These are phyloP conservation scores for Gallinago solitaria DNA, from an alignment of 2,797 vertebrate genomes.

Conservation along the genomic window DNA sequence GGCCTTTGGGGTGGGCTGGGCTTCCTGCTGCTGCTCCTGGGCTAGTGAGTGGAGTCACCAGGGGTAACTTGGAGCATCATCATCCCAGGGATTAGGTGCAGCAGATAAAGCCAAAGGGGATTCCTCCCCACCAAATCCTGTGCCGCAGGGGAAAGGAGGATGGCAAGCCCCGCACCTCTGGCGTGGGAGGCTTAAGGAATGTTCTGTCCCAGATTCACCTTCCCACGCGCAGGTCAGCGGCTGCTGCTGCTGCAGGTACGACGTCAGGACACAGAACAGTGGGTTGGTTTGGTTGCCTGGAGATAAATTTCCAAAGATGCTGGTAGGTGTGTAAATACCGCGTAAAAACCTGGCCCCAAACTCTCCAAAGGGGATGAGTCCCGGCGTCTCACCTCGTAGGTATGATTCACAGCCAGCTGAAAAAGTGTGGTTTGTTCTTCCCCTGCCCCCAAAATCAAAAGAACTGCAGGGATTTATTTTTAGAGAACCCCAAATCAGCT, in stretches of 20 bases:
- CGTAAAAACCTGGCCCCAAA: neutral
- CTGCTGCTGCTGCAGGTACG: neutral
- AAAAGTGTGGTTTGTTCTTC: neutral
- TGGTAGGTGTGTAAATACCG: neutral
- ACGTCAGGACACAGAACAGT: neutral
- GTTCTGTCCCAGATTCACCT: neutral
- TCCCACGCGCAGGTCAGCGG: rapidly evolving
- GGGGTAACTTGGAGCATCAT: neutral
- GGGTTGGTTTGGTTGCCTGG: neutral
- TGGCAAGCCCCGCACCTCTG: neutral
- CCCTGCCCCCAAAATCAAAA: rapidly evolving
- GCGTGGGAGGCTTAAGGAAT: neutral
- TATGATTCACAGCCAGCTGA: neutral
- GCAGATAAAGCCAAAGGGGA: neutral
- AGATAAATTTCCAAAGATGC: neutral
- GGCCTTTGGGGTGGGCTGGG: rapidly evolving
- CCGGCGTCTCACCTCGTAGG: neutral
- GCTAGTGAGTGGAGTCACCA: neutral
- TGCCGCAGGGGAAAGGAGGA: neutral
- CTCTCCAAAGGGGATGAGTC: neutral
- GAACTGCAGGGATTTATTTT: neutral
- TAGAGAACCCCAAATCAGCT: neutral
- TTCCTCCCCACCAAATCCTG: neutral
- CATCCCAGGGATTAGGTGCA: neutral
- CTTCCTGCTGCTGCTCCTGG: neutral